Base-by-base conservation (phyloP, 1,140 invertebrate species). In the Ips typographus region DNA sequence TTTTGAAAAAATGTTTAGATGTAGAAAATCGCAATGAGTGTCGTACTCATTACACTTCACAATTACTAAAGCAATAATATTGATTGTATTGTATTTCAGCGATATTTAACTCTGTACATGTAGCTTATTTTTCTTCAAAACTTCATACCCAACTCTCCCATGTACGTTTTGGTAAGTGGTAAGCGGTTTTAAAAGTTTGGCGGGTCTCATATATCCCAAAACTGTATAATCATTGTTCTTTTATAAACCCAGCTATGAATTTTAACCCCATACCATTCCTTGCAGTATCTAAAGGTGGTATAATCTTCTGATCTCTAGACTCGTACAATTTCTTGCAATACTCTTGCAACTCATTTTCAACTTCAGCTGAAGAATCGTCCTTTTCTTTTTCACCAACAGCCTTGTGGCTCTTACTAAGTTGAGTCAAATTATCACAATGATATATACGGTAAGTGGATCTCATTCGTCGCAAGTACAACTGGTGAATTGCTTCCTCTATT, bases 121-220 rank as follows among this genome's bases (percentile, higher is more conserved):
- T 22, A 22, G 22, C 22, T 22, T 22, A 22, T 22, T n/a, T 47
- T 47, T 38, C 37, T 66, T 72, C 8, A 72, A 52, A 41, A 72
- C 62, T 8, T 70, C 22, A 41, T 63, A 72, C 1, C 40, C 71
- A 3, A 70, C 65, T 62, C 60, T 58, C 51, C 71, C 71, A 22
- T 56, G 60, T 59, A 49, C 56, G 43, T 59, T 52, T 65, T 72
- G 71, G 40, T 72, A 72, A 2, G 56, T 57, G 2, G 62, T 66
- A 22, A 70, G 4, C 0, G 71, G 62, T 44, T 51, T 72, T n/a
- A 60, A 47, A n/a, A 70, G 53, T 51, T 40, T 55, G 2, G 41
- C 40, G 4, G 71, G 67, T 44, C 68, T 59, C 22, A 72, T 70
- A 56, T 72, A 72, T n/a, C 71, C 71, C 63, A 66, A 70, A 61